phyloP scores from a whole-genome alignment of 2,797 vertebrate genomes.

The Pipistrellus pygmaeus region DNA sequence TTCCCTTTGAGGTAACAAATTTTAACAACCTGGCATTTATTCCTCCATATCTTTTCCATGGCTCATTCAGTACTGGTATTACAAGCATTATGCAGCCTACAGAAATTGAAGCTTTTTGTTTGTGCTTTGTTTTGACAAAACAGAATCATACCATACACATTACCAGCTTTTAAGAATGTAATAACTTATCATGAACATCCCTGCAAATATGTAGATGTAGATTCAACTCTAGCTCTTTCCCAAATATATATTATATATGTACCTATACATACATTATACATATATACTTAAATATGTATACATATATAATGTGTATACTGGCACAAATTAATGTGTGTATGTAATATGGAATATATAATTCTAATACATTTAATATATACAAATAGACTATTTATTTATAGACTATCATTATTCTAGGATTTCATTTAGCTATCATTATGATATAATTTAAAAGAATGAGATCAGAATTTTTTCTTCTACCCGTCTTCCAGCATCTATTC shows the following conservation, averaged over 20 bases:
- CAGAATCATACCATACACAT: background rate
- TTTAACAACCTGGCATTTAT: constrained; percentile 33
- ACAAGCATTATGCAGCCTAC: constrained; percentile 16
- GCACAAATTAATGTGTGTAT: background rate
- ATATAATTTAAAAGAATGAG: background rate
- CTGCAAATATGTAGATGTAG: background rate
- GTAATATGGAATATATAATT: background rate
- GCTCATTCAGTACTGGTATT: constrained; percentile 47
- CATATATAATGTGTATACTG: background rate
- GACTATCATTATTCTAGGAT: background rate
- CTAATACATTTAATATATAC: background rate
- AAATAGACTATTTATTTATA: background rate
- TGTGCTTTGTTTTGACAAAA: constrained; percentile 59
- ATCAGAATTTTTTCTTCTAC: background rate
- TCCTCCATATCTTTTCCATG: constrained; percentile 14
- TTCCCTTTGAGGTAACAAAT: constrained; percentile 14
- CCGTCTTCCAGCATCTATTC: background rate
- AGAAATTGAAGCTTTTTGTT: background rate
- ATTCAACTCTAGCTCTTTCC: background rate
- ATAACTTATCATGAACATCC: background rate
- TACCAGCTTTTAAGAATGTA: constrained; percentile 47
- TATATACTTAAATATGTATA: background rate
- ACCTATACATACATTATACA: background rate
- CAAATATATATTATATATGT: background rate
- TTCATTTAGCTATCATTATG: background rate